A percentile compares a stretch with the other conserved stretches of the same genome.
These are phyloP conservation scores for Neodiprion lecontei DNA, from an alignment of 1,140 invertebrate species.

Conservation along the genomic window DNA sequence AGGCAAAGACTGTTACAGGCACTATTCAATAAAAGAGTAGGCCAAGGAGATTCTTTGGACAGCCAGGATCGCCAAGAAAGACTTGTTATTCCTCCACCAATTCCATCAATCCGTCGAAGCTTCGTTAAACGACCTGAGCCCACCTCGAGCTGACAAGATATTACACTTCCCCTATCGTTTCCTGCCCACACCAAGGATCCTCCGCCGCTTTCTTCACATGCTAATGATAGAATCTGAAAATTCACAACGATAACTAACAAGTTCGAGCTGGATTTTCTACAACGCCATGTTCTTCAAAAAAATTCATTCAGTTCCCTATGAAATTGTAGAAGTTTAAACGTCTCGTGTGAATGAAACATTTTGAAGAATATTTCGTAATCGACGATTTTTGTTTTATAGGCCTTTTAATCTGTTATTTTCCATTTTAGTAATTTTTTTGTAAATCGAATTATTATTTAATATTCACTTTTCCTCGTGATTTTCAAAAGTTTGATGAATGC, in stretches of 20 bases:
- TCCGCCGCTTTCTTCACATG: slow-evolving; percentile 80
- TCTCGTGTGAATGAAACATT: too few species aligned
- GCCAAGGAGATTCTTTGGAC: slow-evolving; percentile 77
- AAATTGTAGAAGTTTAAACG: too few species aligned
- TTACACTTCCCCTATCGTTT: slow-evolving; percentile 75
- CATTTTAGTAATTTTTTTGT: too few species aligned
- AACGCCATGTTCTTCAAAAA: too few species aligned
- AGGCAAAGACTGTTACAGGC: slow-evolving; percentile 78
- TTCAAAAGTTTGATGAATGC: too few species aligned
- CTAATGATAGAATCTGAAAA: slow-evolving; percentile 66
- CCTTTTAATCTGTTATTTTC: too few species aligned
- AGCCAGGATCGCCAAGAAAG: slow-evolving; percentile 84
- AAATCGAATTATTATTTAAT: too few species aligned
- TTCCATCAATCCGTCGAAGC: slow-evolving; percentile 68
- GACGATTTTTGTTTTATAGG: too few species aligned
- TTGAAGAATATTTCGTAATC: too few species aligned
- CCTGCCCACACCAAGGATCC: slow-evolving; percentile 79
- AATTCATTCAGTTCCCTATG: too few species aligned
- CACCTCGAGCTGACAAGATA: slow-evolving; percentile 64
- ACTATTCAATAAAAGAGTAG: slow-evolving; percentile 80
- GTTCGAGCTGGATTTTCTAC: too few species aligned
- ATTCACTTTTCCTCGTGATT: too few species aligned
- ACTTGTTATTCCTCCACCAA: slow-evolving; percentile 74
- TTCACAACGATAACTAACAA: slow-evolving; percentile 13
- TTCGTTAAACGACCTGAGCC: slow-evolving; percentile 76